These are phyloP conservation scores for Choristoneura fumiferana DNA, from an alignment of 1,140 invertebrate species.

Conservation along the genomic window DNA sequence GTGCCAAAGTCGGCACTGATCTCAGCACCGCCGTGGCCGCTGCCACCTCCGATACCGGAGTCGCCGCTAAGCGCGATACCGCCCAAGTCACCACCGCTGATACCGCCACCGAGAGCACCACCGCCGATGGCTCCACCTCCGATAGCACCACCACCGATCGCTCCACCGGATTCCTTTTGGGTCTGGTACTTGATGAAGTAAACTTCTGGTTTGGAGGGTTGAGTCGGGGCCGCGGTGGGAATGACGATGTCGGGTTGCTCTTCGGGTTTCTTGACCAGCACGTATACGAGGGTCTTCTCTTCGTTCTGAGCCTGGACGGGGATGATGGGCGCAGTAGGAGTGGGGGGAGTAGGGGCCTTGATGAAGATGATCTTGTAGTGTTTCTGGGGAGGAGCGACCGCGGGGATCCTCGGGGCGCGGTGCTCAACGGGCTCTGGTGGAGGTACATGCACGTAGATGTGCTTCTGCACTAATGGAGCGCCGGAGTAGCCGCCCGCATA, in stretches of 20 bases:
- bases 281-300: constrained; percentile 94
- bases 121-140: constrained; percentile 42
- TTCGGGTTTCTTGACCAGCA: constrained; percentile 91
- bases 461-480: constrained; percentile 74
- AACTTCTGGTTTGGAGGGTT: constrained; percentile 91
- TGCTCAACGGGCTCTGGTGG: constrained; percentile 81
- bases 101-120: constrained; percentile 34
- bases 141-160: constrained; percentile 51
- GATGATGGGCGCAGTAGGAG: constrained; percentile 86
- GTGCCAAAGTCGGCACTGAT: constrained; percentile 53
- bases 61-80: constrained; percentile 33
- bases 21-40: constrained; percentile 48
- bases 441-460: constrained; percentile 78
- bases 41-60: constrained; percentile 35
- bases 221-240: constrained; percentile 86
- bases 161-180: constrained; percentile 80
- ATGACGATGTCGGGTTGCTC: constrained; percentile 87
- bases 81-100: constrained; percentile 36
- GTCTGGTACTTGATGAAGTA: constrained; percentile 94
- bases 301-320: constrained; percentile 88
- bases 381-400: constrained; percentile 84
- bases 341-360: constrained; percentile 89
- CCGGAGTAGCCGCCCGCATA: constrained; percentile 61
- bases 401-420: constrained; percentile 77
- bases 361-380: constrained; percentile 95